Conservation (phyloP, 2,113 vertebrate species). For the Nothocercus nigrocapillus region DNA sequence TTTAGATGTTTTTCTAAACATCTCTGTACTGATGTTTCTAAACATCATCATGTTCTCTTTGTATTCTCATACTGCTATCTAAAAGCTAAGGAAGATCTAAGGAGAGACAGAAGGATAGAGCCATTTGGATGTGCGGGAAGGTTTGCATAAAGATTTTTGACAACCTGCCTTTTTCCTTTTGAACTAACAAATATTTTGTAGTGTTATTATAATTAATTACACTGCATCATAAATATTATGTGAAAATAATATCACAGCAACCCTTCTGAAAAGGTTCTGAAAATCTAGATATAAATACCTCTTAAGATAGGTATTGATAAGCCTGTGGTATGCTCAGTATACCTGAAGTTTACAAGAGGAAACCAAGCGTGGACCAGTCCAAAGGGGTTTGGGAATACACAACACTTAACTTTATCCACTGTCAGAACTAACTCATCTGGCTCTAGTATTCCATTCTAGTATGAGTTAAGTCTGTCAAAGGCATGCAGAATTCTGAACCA, state of each 20-base stretch:
- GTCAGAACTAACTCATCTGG: background rate
- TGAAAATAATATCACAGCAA: background rate
- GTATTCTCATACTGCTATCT: background rate
- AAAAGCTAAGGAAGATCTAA: background rate
- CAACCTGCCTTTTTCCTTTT: background rate
- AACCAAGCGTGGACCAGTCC: background rate
- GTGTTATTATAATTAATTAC: background rate
- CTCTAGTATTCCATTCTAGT: background rate
- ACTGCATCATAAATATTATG: background rate
- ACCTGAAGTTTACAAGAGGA: background rate
- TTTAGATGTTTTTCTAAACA: background rate
- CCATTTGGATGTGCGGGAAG: background rate
- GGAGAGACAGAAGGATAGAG: background rate
- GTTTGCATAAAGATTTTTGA: background rate
- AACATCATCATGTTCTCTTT: background rate
- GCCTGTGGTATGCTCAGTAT: background rate
- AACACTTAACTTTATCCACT: background rate
- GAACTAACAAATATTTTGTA: background rate
- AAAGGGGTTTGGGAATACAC: background rate
- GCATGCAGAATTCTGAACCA: background rate
- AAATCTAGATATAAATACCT: background rate
- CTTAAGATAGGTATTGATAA: background rate
- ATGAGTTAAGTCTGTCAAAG: background rate
- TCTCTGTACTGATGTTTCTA: too few relatives aligned
- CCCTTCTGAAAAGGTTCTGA: background rate